A percentile compares a stretch with the other conserved stretches of the same genome.
Evolutionary conservation across 2,797 vertebrate species (phyloP).

Genomic region (Iguana delicatissima): DNA sequence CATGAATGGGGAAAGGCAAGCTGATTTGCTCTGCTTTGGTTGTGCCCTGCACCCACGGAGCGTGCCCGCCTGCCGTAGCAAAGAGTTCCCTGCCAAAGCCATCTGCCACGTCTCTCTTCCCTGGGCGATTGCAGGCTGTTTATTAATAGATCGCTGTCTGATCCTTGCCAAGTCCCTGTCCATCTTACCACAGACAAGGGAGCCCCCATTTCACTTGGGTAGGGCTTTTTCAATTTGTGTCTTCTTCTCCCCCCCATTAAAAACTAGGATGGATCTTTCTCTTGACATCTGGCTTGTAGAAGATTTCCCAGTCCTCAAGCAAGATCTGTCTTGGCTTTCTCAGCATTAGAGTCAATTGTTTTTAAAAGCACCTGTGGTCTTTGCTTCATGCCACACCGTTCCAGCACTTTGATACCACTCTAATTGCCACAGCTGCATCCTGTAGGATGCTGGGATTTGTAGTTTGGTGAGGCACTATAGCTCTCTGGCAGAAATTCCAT

Average conservation of each 20-base stretch:
- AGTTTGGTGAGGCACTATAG: no score
- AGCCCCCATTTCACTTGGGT: background rate
- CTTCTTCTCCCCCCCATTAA: background rate
- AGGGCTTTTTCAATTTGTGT: background rate
- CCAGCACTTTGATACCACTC: no score
- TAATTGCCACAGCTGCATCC: no score
- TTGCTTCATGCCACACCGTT: no score
- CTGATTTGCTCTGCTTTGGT: background rate
- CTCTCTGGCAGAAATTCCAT: no score
- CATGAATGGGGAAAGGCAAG: background rate
- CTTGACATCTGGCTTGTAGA: background rate
- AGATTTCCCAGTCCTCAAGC: background rate
- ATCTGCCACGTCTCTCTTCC: background rate
- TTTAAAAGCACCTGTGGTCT: background rate
- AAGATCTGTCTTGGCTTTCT: background rate
- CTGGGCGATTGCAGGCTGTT: background rate
- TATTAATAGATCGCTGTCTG: constrained; percentile 9
- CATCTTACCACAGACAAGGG: background rate
- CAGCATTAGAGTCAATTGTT: background rate
- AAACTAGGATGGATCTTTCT: no score
- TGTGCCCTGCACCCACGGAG: background rate
- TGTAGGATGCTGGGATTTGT: no score
- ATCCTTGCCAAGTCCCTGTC: background rate
- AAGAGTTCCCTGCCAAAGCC: background rate
- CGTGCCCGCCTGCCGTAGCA: background rate